Base-by-base conservation (phyloP, 1,140 invertebrate genomes). In the Campodea augens region DNA sequence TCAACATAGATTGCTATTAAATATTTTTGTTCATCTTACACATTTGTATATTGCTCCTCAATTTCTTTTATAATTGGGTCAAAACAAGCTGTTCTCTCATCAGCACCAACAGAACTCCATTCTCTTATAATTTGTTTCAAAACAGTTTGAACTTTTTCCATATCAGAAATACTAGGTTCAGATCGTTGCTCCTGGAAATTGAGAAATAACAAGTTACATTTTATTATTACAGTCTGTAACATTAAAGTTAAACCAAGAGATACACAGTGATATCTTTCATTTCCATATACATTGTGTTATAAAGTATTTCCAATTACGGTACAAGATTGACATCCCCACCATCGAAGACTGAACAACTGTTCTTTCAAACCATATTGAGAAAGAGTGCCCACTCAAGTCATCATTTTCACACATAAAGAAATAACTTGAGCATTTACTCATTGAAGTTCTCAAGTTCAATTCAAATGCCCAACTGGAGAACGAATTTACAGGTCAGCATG, bases 101-200 rank as follows among this genome's bases (percentile, higher is more conserved):
- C 60, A 3, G 70, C 70, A 0, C 93, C 93, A 45, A 80, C 76
- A 0, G 65, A 59, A 55, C 86, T 90, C 95, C 95, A 98, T 63
- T 98, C 95, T 20, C 95, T 66, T 4, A 90, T 84, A 57, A 98
- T 75, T 59, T 97, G 90, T 60, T 95, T 95, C 47, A 98, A 67
- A 3, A 90, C 88, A 22, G 84, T 82, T 59, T 90, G 82, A 3
- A 95, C 84, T 62, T 90, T 87, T 52, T 85, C 81, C 55, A 82
- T 73, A 57, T 81, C 80, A 47, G 65, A 49, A 13, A 43, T 39
- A 43, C 49, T 57, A 3, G 57, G 57, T 10, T 45, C 32, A 5
- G 43, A 23, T 15, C 38, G 10, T 13, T 12, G 36, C 25, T 44
- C 15, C 29, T 4, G 3, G 22, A 38, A 32, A 38, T 25, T 25